Base-by-base conservation (phyloP, 1,140 invertebrate species). In the Ceratina japonica region DNA sequence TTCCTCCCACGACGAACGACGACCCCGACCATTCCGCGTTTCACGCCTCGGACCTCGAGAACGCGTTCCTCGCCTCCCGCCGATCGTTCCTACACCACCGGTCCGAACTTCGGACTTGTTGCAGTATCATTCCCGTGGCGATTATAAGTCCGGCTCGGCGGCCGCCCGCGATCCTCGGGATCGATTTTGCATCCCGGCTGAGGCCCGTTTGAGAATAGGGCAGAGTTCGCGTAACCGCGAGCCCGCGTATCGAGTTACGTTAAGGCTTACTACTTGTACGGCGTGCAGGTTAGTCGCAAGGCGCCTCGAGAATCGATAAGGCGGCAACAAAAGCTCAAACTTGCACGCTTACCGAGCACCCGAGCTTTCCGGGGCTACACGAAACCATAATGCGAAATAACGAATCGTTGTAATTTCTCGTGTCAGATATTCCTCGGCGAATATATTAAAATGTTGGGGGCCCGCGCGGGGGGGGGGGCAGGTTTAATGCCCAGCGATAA, bases 251-350 rank as follows among this genome's bases (percentile, higher is more conserved):
- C 73, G 62, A 49, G 62, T 27, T 15, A 3, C 16, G 64, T 59
- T 58, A 58, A 74, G 22, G 4, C 22, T 22, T 62, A 31, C 49
- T 44, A 37, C 27, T 20, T 20, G 51, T 78, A 44, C 65, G 70
- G 5, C 66, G 49, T 70, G 51, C 59, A 24, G 59, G 51, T 58
- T 73, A 27, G 76, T 56, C 51, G 68, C 49, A 58, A 58, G 75
- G n/a, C 68, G 44, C 12, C 65, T 27, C n/a, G 31, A 65, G 61
- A 72, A 79, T 79, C 77, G 77, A 79, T 79, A 74, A 74, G 62
- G 37, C 37, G 22, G 71, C 51, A 79, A 79, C 62, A 61, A 74
- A 79, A 79, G 62, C 71, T 79, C 52, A 18, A 79, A 79, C 69
- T 79, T 64, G 76, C 52, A 72, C 49, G 61, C 22, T 65, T 37